phyloP scores from a whole-genome alignment of 2,113 vertebrate genomes.

The Rhea americana region DNA sequence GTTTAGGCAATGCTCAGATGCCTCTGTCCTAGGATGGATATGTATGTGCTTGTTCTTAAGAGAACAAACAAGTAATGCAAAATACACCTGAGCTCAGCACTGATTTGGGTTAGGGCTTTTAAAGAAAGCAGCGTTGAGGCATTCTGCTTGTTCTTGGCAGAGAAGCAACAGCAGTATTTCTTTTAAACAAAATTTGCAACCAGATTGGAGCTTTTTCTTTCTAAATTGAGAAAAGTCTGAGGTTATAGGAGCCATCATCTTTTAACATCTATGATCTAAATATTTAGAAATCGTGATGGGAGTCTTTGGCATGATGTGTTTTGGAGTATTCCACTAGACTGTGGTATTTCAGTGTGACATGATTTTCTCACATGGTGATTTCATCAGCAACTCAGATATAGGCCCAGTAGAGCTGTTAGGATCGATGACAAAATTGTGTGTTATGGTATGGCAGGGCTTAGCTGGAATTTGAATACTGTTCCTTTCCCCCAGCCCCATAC shows the following conservation, averaged over 20 bases:
- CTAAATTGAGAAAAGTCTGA: neutral
- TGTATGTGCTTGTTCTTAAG: neutral
- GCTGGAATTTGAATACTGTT: neutral
- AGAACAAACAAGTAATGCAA: neutral
- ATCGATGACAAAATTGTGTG: neutral
- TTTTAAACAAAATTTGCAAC: neutral
- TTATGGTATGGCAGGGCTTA: neutral
- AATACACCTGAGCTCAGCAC: neutral
- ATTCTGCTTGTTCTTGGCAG: neutral
- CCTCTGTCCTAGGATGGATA: neutral
- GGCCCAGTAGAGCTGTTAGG: neutral
- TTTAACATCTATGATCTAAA: neutral
- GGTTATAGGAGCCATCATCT: neutral
- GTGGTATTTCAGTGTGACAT: neutral
- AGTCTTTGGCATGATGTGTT: neutral
- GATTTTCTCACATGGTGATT: neutral
- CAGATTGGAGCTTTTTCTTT: neutral
- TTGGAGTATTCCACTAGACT: neutral
- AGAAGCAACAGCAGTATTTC: neutral
- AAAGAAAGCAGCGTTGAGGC: neutral
- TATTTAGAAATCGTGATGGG: neutral
- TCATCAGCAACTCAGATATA: neutral
- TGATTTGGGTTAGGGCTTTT: neutral
- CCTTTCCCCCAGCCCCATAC: neutral
- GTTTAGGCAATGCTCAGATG: neutral